A percentile compares a stretch with the other conserved stretches of the same genome.
phyloP scores from a whole-genome alignment of 1,140 invertebrate species.

The Zaprionus davidi region DNA sequence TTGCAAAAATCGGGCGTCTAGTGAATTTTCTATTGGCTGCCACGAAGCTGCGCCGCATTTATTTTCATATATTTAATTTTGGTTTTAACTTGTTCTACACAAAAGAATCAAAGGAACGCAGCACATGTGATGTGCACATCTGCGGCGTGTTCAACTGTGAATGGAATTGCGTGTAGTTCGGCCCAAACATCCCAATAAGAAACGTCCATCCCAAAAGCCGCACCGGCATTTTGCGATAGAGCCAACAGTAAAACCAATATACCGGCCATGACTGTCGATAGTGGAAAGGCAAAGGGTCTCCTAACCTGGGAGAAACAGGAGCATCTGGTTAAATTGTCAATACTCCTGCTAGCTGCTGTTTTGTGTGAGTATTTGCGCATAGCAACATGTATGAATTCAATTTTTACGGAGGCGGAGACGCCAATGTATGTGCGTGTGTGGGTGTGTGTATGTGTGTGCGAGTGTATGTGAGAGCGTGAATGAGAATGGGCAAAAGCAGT shows the following conservation, averaged over 20 bases:
- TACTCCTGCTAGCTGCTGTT: slow-evolving; percentile 95
- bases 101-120: not conserved
- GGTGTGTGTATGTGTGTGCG: not conserved
- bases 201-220: slow-evolving; percentile 12
- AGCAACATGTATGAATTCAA: slow-evolving; percentile 8
- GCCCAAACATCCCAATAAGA: slow-evolving; percentile 20
- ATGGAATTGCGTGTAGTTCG: slow-evolving; percentile 36
- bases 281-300: slow-evolving; percentile 48
- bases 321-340: slow-evolving; percentile 95
- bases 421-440: slow-evolving; percentile 4
- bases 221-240: slow-evolving; percentile 45
- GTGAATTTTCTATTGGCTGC: slow-evolving; percentile 42
- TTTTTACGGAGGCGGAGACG: slow-evolving; percentile 12
- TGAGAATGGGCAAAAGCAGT: not conserved
- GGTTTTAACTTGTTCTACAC: slow-evolving; percentile 20
- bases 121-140: slow-evolving; percentile 39
- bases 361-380: slow-evolving; percentile 91
- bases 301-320: slow-evolving; percentile 93
- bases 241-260: slow-evolving; percentile 11
- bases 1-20: slow-evolving; percentile 25
- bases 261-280: slow-evolving; percentile 65
- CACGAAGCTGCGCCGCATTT: slow-evolving; percentile 48
- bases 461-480: slow-evolving; percentile 17
- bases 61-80: slow-evolving; percentile 39
- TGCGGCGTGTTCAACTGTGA: slow-evolving; percentile 16